phyloP scores from a whole-genome alignment of 2,888 invertebrate species.

The Ptychoptera contaminata region DNA sequence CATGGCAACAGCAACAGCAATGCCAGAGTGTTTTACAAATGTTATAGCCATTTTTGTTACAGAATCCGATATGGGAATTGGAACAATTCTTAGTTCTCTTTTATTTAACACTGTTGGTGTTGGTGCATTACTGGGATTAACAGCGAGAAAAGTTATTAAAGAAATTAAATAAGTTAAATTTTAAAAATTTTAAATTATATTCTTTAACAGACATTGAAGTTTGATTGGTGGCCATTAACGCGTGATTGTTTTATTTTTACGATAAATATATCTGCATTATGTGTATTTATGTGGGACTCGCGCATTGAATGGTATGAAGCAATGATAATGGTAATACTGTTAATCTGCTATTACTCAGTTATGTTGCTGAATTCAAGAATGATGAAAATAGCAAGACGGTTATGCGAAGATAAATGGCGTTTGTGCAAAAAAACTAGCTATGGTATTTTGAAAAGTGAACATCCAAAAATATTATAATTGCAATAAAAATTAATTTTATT shows the following conservation, averaged over 20 bases:
- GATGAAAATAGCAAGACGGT: constrained; percentile 26
- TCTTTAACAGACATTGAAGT: constrained; percentile 46
- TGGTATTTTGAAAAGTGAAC: too few species aligned
- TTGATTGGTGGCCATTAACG: constrained; percentile 68
- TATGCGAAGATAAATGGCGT: constrained; percentile 28
- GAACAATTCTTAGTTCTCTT: constrained; percentile 75
- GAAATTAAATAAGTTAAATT: constrained; percentile 1
- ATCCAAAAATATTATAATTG: too few species aligned
- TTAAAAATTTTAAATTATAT: background rate
- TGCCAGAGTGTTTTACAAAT: constrained; percentile 87
- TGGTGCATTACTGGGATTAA: constrained; percentile 62
- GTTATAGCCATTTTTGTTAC: constrained; percentile 76
- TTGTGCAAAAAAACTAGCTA: constrained; percentile 28
- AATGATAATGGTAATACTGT: constrained; percentile 50
- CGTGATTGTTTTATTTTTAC: constrained; percentile 67
- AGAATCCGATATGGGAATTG: constrained; percentile 69
- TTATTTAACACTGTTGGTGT: constrained; percentile 79
- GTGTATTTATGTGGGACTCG: constrained; percentile 63
- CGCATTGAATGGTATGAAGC: constrained; percentile 68
- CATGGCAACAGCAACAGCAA: constrained; percentile 89
- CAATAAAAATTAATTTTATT: too few species aligned
- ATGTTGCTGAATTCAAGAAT: constrained; percentile 52
- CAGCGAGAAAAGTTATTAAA: constrained; percentile 45
- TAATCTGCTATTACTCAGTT: constrained; percentile 54
- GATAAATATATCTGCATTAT: constrained; percentile 50